Evolutionary conservation across 2,888 invertebrate species (phyloP).

Genomic region (Nycteola revayana): DNA sequence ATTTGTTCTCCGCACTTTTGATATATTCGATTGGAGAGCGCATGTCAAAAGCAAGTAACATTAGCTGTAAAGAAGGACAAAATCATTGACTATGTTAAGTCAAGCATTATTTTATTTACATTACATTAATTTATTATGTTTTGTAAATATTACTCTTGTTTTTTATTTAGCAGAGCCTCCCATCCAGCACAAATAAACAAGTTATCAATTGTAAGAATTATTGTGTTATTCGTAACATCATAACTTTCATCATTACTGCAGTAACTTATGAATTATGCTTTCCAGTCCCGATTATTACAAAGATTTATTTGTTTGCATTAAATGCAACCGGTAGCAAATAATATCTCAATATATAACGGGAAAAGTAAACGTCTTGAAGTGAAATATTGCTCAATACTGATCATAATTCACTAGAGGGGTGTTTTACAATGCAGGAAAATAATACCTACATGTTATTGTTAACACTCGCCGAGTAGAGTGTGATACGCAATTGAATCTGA

Average conservation of each 20-base stretch:
- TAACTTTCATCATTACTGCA: constrained; percentile 38
- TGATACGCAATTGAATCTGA: too few relatives aligned
- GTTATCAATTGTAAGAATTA: constrained; percentile 45
- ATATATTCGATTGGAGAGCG: too few relatives aligned
- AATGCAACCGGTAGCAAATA: constrained; percentile 44
- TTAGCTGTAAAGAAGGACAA: too few relatives aligned
- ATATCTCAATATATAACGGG: constrained; percentile 40
- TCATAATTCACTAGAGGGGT: constrained; percentile 52
- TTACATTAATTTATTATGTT: constrained; percentile 23
- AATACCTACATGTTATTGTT: constrained; percentile 64
- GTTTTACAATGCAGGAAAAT: constrained; percentile 43
- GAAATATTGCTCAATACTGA: constrained; percentile 49
- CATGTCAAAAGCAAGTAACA: too few relatives aligned
- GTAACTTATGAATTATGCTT: constrained; percentile 30
- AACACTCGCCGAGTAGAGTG: too few relatives aligned
- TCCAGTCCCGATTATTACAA: neutral
- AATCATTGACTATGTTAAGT: too few relatives aligned
- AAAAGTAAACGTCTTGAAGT: constrained; percentile 35
- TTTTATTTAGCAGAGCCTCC: constrained; percentile 23
- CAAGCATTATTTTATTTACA: too few relatives aligned
- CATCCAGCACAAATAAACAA: constrained; percentile 48
- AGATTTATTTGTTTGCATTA: constrained; percentile 55
- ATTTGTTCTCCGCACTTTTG: too few relatives aligned
- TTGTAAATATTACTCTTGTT: constrained; percentile 13
- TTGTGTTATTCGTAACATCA: constrained; percentile 40